Conservation (phyloP, 2,113 vertebrate genomes). For the Indicator indicator region DNA sequence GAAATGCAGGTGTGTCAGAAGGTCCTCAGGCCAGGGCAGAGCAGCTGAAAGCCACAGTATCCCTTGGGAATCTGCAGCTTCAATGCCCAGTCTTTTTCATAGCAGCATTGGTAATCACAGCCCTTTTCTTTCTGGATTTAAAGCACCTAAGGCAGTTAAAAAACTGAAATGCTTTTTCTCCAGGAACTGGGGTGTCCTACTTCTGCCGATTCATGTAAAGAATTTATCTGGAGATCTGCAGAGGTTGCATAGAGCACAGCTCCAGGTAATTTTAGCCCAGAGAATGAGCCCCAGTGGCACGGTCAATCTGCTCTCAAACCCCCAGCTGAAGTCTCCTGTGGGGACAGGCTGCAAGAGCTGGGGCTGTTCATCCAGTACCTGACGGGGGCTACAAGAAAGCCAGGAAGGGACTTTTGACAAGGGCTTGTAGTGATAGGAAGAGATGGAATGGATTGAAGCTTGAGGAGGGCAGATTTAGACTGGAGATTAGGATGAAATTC, state of each 20-base stretch:
- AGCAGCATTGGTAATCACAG: not conserved
- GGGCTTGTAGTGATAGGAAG: too few relatives aligned
- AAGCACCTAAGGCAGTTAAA: not conserved
- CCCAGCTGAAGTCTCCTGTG: not conserved
- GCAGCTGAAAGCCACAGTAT: not conserved
- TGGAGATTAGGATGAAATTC: too few relatives aligned
- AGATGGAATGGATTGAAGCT: too few relatives aligned
- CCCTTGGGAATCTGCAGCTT: not conserved
- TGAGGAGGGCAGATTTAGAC: too few relatives aligned
- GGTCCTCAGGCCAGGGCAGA: not conserved
- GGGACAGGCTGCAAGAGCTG: too few relatives aligned
- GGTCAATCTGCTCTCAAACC: not conserved
- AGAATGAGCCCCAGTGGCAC: not conserved
- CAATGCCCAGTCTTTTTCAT: not conserved
- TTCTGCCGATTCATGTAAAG: not conserved
- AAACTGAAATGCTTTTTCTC: not conserved
- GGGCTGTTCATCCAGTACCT: too few relatives aligned
- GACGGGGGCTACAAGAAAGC: too few relatives aligned
- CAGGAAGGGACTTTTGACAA: too few relatives aligned
- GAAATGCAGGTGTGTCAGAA: not conserved
- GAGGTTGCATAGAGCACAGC: not conserved
- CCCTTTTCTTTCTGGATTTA: not conserved
- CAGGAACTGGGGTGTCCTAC: not conserved
- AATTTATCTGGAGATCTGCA: slow-evolving; percentile 7
- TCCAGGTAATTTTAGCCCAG: not conserved